These are phyloP conservation scores for Tanypteryx hageni DNA, from an alignment of 2,888 invertebrate genomes.

Conservation along the genomic window DNA sequence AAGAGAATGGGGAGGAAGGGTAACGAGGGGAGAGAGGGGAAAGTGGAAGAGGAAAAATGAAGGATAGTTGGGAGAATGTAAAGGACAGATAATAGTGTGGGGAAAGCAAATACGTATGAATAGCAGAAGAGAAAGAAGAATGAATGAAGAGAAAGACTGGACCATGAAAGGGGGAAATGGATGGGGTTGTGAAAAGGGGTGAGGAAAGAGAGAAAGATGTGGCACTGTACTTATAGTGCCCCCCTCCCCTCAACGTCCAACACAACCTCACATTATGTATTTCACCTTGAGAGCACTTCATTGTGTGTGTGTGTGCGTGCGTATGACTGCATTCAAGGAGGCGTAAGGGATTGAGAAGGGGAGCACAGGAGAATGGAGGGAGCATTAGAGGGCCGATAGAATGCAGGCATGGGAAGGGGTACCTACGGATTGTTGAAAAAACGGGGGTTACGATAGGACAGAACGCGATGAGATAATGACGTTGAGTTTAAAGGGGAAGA, in stretches of 20 bases:
- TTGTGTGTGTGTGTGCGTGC: background rate
- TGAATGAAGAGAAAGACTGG: background rate
- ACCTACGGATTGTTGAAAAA: background rate
- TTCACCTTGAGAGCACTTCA: conserved; percentile 51
- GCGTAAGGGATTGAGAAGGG: background rate
- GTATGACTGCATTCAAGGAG: background rate
- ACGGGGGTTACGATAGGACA: background rate
- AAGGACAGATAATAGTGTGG: too few species aligned
- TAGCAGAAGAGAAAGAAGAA: too few species aligned
- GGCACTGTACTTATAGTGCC: background rate
- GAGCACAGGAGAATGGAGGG: background rate
- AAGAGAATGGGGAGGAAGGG: background rate
- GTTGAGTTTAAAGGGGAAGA: background rate
- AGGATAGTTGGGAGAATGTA: too few species aligned
- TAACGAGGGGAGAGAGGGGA: background rate
- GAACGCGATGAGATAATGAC: background rate
- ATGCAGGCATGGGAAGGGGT: background rate
- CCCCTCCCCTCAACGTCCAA: background rate
- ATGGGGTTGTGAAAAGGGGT: background rate
- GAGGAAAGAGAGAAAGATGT: background rate
- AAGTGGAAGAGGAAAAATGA: too few species aligned
- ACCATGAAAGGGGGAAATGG: background rate
- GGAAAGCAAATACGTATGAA: too few species aligned
- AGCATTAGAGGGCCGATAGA: background rate
- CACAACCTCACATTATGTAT: conserved; percentile 37